phyloP scores from a whole-genome alignment of 2,888 invertebrate species.

The Sesamia inferens region DNA sequence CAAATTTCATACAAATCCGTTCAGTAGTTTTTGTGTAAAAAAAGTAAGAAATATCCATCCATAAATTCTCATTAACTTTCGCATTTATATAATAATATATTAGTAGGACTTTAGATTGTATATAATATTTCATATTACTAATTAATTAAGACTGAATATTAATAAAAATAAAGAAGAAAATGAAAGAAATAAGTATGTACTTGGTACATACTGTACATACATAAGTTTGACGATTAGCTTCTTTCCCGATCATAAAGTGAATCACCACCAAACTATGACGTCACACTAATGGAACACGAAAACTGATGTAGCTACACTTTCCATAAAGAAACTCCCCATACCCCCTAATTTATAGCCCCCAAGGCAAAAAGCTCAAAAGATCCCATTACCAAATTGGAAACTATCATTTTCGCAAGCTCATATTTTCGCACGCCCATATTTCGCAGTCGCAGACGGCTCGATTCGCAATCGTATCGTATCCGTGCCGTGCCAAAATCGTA shows the following conservation, averaged over 20 bases:
- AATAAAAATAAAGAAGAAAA: too few relatives aligned
- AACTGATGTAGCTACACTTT: conserved; percentile 1
- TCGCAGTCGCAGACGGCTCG: conserved; percentile 62
- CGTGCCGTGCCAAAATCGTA: conserved; percentile 74
- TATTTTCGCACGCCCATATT: conserved; percentile 65
- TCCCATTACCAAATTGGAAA: conserved; percentile 72
- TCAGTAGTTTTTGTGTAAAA: too few relatives aligned
- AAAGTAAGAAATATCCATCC: too few relatives aligned
- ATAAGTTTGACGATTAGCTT: too few relatives aligned
- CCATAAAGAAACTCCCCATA: conserved; percentile 23
- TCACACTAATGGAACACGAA: conserved; percentile 17
- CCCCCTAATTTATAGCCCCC: conserved; percentile 31
- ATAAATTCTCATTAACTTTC: too few relatives aligned
- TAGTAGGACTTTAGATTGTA: too few relatives aligned
- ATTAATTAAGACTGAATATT: too few relatives aligned
- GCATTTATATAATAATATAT: too few relatives aligned
- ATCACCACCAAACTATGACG: conserved; percentile 13
- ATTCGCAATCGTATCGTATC: conserved; percentile 64
- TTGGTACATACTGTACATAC: too few relatives aligned
- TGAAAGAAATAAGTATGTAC: too few relatives aligned
- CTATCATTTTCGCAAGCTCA: conserved; percentile 59
- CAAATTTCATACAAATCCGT: too few relatives aligned
- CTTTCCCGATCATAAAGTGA: not conserved
- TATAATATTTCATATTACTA: too few relatives aligned
- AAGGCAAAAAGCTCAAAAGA: conserved; percentile 27